These are phyloP conservation scores for Tridacna gigas DNA, from an alignment of 2,888 invertebrate genomes.

Conservation along the genomic window DNA sequence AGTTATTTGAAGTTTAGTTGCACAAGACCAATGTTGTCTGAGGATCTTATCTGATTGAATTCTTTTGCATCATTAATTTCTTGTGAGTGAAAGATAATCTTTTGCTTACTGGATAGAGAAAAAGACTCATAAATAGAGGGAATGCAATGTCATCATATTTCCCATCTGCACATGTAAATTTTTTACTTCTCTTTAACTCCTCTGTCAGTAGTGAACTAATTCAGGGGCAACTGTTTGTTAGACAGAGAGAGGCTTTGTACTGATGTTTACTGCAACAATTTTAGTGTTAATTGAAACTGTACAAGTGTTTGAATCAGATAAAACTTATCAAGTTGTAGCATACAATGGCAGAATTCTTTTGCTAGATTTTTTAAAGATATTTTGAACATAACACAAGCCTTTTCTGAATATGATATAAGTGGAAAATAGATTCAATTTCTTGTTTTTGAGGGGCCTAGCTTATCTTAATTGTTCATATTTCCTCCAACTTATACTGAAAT, in stretches of 20 bases:
- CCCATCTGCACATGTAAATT: no score
- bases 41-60: no score
- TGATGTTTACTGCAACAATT: conserved; percentile 6
- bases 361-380: conserved; percentile 39
- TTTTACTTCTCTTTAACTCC: neutral
- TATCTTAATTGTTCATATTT: conserved; percentile 65
- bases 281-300: conserved; percentile 23
- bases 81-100: no score
- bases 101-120: no score
- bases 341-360: conserved; percentile 51
- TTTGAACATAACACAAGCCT: conserved; percentile 39
- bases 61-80: no score
- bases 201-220: neutral
- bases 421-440: conserved; percentile 55
- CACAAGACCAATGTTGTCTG: no score
- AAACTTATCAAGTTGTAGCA: conserved; percentile 48
- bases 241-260: conserved; percentile 19
- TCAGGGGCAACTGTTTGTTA: no score
- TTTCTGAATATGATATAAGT: conserved; percentile 49
- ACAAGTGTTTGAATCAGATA: conserved; percentile 49
- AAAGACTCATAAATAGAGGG: no score
- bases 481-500: conserved; percentile 46
- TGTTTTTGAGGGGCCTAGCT: conserved; percentile 43
- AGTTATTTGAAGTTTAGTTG: no score
- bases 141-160: no score